Evolutionary conservation across 2,113 vertebrate species (phyloP).

Genomic region (Sterrhoptilus dennistouni): DNA sequence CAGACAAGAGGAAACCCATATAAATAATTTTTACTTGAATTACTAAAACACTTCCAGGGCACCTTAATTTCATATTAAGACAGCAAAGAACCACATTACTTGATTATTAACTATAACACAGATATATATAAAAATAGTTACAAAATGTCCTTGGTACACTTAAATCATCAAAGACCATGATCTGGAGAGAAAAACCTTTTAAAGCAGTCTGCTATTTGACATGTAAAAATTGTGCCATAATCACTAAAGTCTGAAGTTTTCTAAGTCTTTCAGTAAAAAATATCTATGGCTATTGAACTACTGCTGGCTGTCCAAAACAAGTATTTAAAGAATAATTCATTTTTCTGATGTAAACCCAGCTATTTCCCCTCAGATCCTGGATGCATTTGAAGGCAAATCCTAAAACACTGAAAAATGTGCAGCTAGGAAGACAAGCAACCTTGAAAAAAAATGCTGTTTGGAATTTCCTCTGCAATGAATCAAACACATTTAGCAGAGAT

Average conservation of each 20-base stretch:
- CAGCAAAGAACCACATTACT: neutral
- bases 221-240: conserved; percentile 6
- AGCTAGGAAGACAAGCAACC: neutral
- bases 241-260: conserved; percentile 52
- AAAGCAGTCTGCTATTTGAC: neutral
- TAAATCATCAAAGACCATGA: neutral
- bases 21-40: neutral
- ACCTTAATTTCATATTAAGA: neutral
- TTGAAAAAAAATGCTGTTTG: neutral
- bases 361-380: neutral
- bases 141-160: neutral
- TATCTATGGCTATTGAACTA: neutral
- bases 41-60: neutral
- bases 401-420: neutral
- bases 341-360: neutral
- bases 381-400: neutral
- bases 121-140: neutral
- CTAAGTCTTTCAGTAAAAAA: neutral
- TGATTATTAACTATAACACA: neutral
- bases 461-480: neutral
- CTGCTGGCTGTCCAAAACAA: neutral
- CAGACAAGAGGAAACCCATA: neutral
- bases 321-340: neutral
- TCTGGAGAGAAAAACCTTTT: neutral
- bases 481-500: neutral